Percentiles rank a stretch among this genome's conserved stretches.
phyloP scores from a whole-genome alignment of 1,140 invertebrate species.

The Drosophila azteca region DNA sequence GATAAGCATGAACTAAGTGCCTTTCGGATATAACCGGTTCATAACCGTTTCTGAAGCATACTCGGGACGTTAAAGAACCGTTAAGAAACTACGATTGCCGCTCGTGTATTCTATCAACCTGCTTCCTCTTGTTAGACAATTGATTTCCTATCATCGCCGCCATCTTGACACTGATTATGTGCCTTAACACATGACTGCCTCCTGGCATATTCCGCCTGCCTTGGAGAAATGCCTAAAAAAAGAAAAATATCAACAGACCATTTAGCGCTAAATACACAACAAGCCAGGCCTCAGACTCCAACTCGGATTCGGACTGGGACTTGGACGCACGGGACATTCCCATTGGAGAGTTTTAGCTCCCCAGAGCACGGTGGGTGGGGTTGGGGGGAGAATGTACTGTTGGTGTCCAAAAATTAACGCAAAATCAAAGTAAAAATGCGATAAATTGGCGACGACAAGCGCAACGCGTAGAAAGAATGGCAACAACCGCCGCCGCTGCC shows the following conservation, averaged over 20 bases:
- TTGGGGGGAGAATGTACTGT: constrained; percentile 6
- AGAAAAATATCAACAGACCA: constrained; percentile 61
- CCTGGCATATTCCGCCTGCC: constrained; percentile 25
- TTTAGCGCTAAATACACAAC: constrained; percentile 70
- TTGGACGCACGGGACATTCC: neutral
- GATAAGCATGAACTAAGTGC: constrained; percentile 3
- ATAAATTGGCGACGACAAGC: constrained; percentile 80
- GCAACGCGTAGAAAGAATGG: constrained; percentile 60
- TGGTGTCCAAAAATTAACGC: constrained; percentile 78
- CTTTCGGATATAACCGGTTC: neutral
- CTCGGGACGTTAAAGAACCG: neutral
- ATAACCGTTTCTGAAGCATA: constrained; percentile 9
- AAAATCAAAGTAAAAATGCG: constrained; percentile 82
- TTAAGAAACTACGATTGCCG: neutral
- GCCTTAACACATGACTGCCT: constrained; percentile 69
- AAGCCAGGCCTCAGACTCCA: neutral
- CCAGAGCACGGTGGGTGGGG: neutral
- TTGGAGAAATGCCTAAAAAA: constrained; percentile 32
- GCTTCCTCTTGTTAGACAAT: constrained; percentile 45
- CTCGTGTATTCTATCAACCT: constrained; percentile 30
- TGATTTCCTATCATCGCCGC: constrained; percentile 58
- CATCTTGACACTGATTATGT: constrained; percentile 71
- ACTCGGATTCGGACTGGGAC: neutral
- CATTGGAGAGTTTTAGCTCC: neutral
- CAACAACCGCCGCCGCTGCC: constrained; percentile 22